Evolutionary conservation across 2,113 vertebrate genomes (phyloP).

Genomic region (Hyperopisus bebe): DNA sequence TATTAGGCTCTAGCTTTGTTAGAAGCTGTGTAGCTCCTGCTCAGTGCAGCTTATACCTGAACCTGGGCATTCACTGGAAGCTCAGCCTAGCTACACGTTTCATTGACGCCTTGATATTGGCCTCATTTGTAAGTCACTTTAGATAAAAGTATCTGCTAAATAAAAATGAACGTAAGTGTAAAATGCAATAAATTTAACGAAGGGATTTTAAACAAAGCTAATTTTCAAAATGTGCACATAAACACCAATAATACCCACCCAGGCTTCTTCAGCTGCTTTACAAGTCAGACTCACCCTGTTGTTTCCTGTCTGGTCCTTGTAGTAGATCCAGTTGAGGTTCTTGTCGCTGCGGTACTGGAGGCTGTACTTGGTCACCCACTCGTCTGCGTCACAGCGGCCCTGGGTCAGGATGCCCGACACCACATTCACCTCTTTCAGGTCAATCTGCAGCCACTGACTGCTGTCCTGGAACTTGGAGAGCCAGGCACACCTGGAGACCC

Average conservation of each 20-base stretch:
- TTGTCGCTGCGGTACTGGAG: constrained; percentile 81
- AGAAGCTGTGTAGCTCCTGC: neutral
- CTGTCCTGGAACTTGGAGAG: constrained; percentile 94
- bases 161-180: neutral
- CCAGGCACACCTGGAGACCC: constrained; percentile 78
- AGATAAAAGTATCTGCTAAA: neutral
- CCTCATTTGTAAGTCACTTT: neutral
- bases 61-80: neutral
- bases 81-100: neutral
- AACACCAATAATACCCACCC: neutral
- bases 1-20: neutral
- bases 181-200: neutral
- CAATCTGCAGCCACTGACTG: constrained; percentile 91
- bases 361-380: constrained; percentile 97
- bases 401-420: constrained; percentile 91
- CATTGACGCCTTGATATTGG: neutral
- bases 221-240: neutral
- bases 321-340: constrained; percentile 92
- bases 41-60: neutral
- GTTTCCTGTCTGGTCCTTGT: constrained; percentile 96
- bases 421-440: constrained; percentile 80
- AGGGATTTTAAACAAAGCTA: neutral
- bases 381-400: constrained; percentile 90
- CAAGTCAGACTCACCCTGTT: constrained; percentile 72
- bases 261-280: neutral